phyloP scores from a whole-genome alignment of 1,140 invertebrate genomes.

The Manduca sexta region DNA sequence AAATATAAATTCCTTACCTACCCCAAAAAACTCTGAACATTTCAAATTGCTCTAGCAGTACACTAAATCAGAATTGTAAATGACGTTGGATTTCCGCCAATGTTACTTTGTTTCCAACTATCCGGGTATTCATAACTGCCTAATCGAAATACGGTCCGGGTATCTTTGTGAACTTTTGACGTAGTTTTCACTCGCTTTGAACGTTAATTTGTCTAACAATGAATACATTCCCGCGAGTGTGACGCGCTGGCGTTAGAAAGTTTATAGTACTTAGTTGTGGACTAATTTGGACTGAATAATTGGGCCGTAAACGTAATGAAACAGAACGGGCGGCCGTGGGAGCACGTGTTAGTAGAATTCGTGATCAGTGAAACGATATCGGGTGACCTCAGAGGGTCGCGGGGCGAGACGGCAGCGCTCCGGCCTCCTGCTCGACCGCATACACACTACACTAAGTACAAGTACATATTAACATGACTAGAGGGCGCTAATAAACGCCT shows the following conservation, averaged over 20 bases:
- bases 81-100: slow-evolving; percentile 61
- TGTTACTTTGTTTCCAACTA: slow-evolving; percentile 60
- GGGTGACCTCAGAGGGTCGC: slow-evolving; percentile 46
- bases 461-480: slow-evolving; percentile 18
- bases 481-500: slow-evolving; percentile 60
- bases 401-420: slow-evolving; percentile 22
- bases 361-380: slow-evolving; percentile 47
- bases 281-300: slow-evolving; percentile 8
- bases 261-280: slow-evolving; percentile 1
- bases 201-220: slow-evolving; percentile 2
- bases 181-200: background rate
- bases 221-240: slow-evolving; percentile 2
- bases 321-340: slow-evolving; percentile 17
- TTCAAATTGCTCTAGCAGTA: slow-evolving; percentile 36
- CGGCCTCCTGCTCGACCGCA: slow-evolving; percentile 1
- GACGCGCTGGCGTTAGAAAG: slow-evolving; percentile 24
- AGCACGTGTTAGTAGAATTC: slow-evolving; percentile 42
- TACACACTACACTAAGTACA: slow-evolving; percentile 8
- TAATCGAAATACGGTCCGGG: slow-evolving; percentile 38
- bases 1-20: slow-evolving; percentile 20
- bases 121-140: slow-evolving; percentile 38
- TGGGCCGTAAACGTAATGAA: slow-evolving; percentile 15
- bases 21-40: slow-evolving; percentile 21
- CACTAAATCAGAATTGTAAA: slow-evolving; percentile 58
- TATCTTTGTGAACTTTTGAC: slow-evolving; percentile 2